Percentiles rank a stretch among this genome's conserved stretches.
Evolutionary conservation across 2,113 vertebrate species (phyloP).

Genomic region (Tonatia bakeri): DNA sequence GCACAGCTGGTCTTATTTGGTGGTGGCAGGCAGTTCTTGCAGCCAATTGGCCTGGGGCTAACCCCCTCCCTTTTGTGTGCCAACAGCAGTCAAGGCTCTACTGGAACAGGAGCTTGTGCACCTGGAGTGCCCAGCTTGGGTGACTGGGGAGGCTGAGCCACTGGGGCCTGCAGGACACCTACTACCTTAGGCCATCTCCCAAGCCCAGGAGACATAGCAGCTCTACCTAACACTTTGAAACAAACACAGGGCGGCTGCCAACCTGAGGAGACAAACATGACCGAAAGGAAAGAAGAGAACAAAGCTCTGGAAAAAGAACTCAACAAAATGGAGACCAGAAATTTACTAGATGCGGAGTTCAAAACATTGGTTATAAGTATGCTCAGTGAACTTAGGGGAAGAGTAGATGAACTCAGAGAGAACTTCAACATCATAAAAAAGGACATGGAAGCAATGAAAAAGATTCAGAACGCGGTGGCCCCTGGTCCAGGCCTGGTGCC

Average conservation of each 20-base stretch:
- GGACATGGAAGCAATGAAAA: background rate
- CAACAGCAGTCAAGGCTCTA: too few species aligned
- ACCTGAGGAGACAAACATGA: background rate
- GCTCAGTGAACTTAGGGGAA: background rate
- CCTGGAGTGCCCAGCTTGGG: too few species aligned
- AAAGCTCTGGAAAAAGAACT: background rate
- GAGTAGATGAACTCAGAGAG: background rate
- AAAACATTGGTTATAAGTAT: background rate
- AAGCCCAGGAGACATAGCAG: too few species aligned
- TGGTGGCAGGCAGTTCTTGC: too few species aligned
- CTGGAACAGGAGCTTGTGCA: too few species aligned
- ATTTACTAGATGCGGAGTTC: background rate
- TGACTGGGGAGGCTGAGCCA: background rate
- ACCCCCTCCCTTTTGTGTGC: too few species aligned
- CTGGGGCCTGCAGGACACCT: background rate
- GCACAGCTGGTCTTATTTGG: background rate
- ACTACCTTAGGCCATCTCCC: too few species aligned
- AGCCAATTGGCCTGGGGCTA: too few species aligned
- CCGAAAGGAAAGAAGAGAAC: background rate
- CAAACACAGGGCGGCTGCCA: too few species aligned
- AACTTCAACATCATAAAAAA: background rate
- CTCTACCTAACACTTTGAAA: too few species aligned
- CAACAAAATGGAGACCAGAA: background rate
- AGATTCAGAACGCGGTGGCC: conserved; percentile 79
- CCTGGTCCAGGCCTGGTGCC: conserved; percentile 81